phyloP scores from a whole-genome alignment of 1,140 invertebrate genomes.

The Philaenus spumarius region DNA sequence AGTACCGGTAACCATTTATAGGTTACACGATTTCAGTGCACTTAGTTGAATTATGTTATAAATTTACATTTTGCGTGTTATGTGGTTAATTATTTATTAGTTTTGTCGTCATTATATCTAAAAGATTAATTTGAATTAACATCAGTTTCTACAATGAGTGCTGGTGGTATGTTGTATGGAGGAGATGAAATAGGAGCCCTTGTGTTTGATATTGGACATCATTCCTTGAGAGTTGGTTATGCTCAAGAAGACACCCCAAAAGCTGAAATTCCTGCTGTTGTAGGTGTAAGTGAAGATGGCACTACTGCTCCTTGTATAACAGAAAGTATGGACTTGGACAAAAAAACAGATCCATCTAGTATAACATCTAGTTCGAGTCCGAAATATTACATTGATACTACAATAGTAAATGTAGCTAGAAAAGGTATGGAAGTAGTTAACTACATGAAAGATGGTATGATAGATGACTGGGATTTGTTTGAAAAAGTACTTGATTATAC shows the following conservation, averaged over 20 bases:
- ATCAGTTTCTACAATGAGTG: too few relatives aligned
- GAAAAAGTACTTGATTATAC: slow-evolving; percentile 78
- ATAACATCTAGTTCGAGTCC: slow-evolving; percentile 46
- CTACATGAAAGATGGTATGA: slow-evolving; percentile 83
- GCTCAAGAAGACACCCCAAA: slow-evolving; percentile 85
- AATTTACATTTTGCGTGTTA: too few relatives aligned
- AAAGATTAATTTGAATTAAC: too few relatives aligned
- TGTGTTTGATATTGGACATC: slow-evolving; percentile 93
- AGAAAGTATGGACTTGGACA: slow-evolving; percentile 55
- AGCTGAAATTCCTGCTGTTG: slow-evolving; percentile 71
- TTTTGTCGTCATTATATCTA: too few relatives aligned
- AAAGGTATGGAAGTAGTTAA: slow-evolving; percentile 63
- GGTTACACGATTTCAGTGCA: too few relatives aligned
- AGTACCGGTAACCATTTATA: too few relatives aligned
- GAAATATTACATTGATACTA: slow-evolving; percentile 72
- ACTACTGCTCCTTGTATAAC: slow-evolving; percentile 40
- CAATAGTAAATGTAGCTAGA: slow-evolving; percentile 81
- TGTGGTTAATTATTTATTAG: too few relatives aligned
- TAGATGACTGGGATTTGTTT: slow-evolving; percentile 90
- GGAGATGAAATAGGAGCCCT: slow-evolving; percentile 97
- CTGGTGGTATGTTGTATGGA: slow-evolving; percentile 67
- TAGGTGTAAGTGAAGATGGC: slow-evolving; percentile 59
- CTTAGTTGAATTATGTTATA: too few relatives aligned
- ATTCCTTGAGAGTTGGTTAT: slow-evolving; percentile 79
- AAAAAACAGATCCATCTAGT: slow-evolving; percentile 43